These are phyloP conservation scores for Spisula solida DNA, from an alignment of 2,888 invertebrate genomes.

Conservation along the genomic window DNA sequence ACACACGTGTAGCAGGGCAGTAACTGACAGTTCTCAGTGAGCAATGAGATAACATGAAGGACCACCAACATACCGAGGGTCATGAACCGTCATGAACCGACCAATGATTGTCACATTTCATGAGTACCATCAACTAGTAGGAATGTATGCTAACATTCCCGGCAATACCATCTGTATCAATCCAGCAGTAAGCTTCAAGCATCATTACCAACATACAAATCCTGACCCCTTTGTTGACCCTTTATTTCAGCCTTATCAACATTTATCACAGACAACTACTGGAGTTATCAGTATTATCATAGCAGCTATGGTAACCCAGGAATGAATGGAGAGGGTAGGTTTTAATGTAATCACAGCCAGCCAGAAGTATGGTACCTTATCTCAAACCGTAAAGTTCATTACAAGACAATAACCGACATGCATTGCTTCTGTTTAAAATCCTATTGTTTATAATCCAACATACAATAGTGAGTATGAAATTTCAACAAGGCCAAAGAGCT, in stretches of 20 bases:
- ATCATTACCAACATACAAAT: slow-evolving; percentile 19
- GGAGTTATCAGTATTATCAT: background rate
- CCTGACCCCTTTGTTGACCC: slow-evolving; percentile 38
- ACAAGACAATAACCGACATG: background rate
- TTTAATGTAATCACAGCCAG: slow-evolving; percentile 36
- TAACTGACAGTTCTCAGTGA: background rate
- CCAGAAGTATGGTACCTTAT: background rate
- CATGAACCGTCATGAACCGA: slow-evolving; percentile 42
- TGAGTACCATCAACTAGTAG: background rate
- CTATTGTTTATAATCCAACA: background rate
- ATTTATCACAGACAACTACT: slow-evolving; percentile 12
- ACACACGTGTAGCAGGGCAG: background rate
- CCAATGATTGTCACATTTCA: slow-evolving; percentile 43
- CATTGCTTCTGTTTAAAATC: background rate
- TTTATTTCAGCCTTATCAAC: slow-evolving; percentile 26
- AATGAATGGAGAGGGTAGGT: slow-evolving; percentile 20
- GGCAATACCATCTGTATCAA: background rate
- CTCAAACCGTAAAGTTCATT: slow-evolving; percentile 11
- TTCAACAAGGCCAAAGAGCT: background rate
- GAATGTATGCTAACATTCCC: background rate
- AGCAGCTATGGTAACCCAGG: background rate
- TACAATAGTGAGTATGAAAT: background rate
- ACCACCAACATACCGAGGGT: slow-evolving; percentile 17
- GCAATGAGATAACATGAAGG: slow-evolving; percentile 11
- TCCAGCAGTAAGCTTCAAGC: slow-evolving; percentile 15